These are phyloP conservation scores for Mionectes macconnelli DNA, from an alignment of 2,113 vertebrate genomes.

Conservation along the genomic window DNA sequence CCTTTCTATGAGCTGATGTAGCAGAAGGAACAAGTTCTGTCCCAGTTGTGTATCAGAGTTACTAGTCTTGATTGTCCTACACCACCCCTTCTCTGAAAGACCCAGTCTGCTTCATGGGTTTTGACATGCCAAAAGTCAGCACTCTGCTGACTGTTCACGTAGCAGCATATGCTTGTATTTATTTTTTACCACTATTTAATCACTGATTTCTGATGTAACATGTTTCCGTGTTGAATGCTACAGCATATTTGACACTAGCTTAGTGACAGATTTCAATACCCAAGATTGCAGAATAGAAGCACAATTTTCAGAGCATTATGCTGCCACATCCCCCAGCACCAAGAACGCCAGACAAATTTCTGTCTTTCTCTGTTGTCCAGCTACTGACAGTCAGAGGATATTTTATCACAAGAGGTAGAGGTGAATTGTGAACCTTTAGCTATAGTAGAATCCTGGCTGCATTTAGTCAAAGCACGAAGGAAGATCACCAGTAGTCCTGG, in stretches of 20 bases:
- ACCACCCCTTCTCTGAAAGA: neutral
- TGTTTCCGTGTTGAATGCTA: neutral
- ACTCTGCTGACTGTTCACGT: neutral
- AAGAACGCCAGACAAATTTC: neutral
- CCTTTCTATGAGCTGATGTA: neutral
- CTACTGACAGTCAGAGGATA: neutral
- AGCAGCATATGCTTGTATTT: neutral
- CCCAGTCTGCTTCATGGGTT: fast-evolving
- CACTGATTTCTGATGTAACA: neutral
- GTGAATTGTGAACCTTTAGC: neutral
- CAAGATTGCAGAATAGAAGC: neutral
- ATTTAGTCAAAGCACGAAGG: neutral
- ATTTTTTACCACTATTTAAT: neutral
- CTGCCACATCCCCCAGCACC: neutral
- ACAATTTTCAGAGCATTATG: neutral
- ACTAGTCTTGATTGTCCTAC: neutral
- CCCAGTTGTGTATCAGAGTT: neutral
- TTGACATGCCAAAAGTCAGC: neutral
- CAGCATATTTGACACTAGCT: neutral
- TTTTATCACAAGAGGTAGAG: neutral
- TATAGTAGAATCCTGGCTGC: neutral
- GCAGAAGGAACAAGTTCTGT: neutral
- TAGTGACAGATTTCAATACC: neutral
- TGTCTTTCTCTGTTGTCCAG: neutral
- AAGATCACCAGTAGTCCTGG: neutral